Evolutionary conservation across 2,888 invertebrate species (phyloP).

Genomic region (Physocephala rufipes): DNA sequence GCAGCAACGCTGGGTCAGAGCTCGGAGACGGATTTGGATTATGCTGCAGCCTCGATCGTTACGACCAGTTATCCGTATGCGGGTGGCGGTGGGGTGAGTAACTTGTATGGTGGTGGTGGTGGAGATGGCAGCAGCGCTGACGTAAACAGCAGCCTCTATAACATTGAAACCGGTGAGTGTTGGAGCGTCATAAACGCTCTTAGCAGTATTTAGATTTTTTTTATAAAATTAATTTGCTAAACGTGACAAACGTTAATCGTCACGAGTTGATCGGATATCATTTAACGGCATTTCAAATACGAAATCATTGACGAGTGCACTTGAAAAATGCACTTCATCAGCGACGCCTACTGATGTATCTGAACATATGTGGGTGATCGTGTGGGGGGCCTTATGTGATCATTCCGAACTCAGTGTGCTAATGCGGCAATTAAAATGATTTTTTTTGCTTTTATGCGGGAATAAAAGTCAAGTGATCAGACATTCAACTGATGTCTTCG

Average conservation of each 20-base stretch:
- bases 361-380: constrained; percentile 46
- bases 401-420: constrained; percentile 33
- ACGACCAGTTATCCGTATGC: constrained; percentile 61
- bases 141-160: constrained; percentile 46
- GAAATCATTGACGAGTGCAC: constrained; percentile 24
- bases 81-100: constrained; percentile 43
- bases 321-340: constrained; percentile 23
- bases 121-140: constrained; percentile 42
- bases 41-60: constrained; percentile 58
- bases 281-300: constrained; percentile 26
- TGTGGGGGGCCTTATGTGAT: constrained; percentile 34
- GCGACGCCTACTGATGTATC: not conserved
- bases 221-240: constrained; percentile 13
- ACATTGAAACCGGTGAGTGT: constrained; percentile 64
- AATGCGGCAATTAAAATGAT: constrained; percentile 32
- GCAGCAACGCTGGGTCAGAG: constrained; percentile 56
- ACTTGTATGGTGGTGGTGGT: constrained; percentile 45
- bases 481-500: not conserved
- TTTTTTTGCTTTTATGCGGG: not conserved
- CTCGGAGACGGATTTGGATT: constrained; percentile 55
- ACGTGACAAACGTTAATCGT: not conserved
- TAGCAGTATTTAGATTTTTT: not conserved
- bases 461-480: not conserved
- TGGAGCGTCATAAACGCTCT: not conserved
- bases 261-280: not conserved